Evolutionary conservation across 37 sponge, comb jelly and placozoan genomes (phyloP), one percentile per base, ranked within the genome.

Genomic region (Diacarnus erythraeanus): DNA sequence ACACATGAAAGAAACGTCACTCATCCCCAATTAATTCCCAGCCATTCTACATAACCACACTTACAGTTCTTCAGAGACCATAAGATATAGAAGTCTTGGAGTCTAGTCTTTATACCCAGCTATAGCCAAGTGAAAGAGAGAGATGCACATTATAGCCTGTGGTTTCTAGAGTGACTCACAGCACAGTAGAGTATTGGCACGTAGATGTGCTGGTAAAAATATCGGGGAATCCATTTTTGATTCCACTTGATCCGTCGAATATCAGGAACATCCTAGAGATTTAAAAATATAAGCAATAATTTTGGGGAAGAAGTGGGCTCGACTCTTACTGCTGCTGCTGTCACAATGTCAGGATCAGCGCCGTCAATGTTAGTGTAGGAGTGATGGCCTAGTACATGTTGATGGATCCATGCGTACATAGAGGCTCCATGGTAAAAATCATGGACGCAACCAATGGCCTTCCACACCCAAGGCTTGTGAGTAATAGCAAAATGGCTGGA

Each of bases 381-480:
- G 44, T 97, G 97, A 38, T 97, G 97, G 3, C 97, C 97, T 9
- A 94, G 42, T 0, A 69, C 68, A 66, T 97, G 97, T 88, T 97
- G 97, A 65, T 97, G 73, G 23, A 79, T 88, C 97, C 97, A 97
- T 1, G 75, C 64, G 23, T 83, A 81, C 76, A 90, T 83, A 43
- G 96, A 96, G 0, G 88, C 88, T 56, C 96, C 96, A 21, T 87
- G 77, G 64, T 67, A 87, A 71, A 93, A 85, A 59, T 96, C 95
- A 64, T 97, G 92, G 3, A 84, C 84, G 47, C 44, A 44, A 33
- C 92, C 89, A 21, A 91, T 84, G 40, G 88, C 10, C 59, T 71
- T 84, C 97, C 97, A 97, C 69, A 97, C 95, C 94, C 97, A 94
- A 5, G 97, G 97, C 81, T 94, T 94, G 71, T 93, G 91, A 23